Conservation (phyloP, 1,140 invertebrate genomes). For the Temnothorax curvispinosus region DNA sequence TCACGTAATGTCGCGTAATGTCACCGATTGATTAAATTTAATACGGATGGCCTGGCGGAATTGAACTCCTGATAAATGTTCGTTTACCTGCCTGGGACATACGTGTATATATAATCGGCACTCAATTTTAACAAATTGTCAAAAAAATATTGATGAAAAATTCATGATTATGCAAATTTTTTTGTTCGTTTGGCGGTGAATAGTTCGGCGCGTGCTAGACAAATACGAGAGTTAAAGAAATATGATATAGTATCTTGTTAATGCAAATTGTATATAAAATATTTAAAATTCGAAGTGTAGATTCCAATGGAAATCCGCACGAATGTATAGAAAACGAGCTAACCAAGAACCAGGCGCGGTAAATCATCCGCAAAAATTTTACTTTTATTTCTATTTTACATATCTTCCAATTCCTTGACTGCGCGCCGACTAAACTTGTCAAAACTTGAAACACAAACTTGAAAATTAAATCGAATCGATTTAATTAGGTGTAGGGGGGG, state of each 20-base stretch:
- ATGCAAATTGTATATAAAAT: background rate
- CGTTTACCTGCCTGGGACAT: background rate
- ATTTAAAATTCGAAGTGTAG: background rate
- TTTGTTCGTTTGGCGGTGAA: background rate
- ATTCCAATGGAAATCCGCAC: no score
- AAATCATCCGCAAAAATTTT: no score
- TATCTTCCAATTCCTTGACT: no score
- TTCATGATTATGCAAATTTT: background rate
- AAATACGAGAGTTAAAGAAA: background rate
- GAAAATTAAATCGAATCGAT: no score
- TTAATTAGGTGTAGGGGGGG: no score
- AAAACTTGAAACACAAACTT: no score
- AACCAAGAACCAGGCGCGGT: no score
- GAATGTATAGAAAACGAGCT: no score
- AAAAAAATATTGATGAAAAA: background rate
- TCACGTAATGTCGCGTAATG: background rate
- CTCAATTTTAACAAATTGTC: background rate
- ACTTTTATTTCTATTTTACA: no score
- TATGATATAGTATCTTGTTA: background rate
- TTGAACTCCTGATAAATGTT: background rate
- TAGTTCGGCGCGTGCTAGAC: background rate
- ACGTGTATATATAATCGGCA: background rate
- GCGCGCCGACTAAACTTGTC: no score
- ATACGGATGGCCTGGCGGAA: background rate
- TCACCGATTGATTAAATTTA: background rate